A percentile compares a stretch with the other conserved stretches of the same genome.
Conservation (phyloP, 1,140 invertebrate genomes). For the Eumeta japonica region DNA sequence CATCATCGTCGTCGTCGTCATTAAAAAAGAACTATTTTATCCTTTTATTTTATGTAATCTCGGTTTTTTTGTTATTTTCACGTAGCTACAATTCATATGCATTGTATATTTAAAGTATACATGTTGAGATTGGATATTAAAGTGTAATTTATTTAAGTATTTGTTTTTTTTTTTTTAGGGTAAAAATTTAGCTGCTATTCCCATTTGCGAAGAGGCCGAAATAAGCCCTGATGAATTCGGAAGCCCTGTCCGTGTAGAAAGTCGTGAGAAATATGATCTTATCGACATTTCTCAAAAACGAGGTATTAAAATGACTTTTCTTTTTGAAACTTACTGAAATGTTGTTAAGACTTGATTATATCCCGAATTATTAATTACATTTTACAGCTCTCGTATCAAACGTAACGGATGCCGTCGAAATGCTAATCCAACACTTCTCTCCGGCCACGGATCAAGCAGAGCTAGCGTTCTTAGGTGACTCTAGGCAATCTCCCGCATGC, state of each 20-base stretch:
- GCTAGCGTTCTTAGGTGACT: conserved; percentile 57
- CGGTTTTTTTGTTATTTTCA: no score
- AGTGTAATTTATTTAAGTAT: conserved; percentile 3
- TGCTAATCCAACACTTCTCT: conserved; percentile 63
- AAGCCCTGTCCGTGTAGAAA: conserved; percentile 50
- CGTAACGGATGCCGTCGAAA: conserved; percentile 67
- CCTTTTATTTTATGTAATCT: no score
- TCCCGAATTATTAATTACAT: no score
- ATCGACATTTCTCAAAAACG: conserved; percentile 55
- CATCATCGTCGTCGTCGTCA: no score
- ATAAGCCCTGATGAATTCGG: conserved; percentile 59
- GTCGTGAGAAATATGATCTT: conserved; percentile 43
- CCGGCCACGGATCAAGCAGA: conserved; percentile 58
- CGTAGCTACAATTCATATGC: no score
- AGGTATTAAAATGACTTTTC: conserved; percentile 29
- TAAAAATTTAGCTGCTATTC: conserved; percentile 61
- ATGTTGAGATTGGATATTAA: no score
- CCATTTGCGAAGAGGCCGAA: conserved; percentile 63
- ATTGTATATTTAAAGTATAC: no score
- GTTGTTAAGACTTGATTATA: not conserved
- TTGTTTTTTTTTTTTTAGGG: conserved; percentile 36
- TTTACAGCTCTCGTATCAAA: conserved; percentile 63
- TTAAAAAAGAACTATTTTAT: no score
- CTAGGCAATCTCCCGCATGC: conserved; percentile 61
- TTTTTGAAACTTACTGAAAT: no score